These are phyloP conservation scores for Reinhardtius hippoglossoides DNA, from an alignment of 2,113 vertebrate species.

Conservation along the genomic window DNA sequence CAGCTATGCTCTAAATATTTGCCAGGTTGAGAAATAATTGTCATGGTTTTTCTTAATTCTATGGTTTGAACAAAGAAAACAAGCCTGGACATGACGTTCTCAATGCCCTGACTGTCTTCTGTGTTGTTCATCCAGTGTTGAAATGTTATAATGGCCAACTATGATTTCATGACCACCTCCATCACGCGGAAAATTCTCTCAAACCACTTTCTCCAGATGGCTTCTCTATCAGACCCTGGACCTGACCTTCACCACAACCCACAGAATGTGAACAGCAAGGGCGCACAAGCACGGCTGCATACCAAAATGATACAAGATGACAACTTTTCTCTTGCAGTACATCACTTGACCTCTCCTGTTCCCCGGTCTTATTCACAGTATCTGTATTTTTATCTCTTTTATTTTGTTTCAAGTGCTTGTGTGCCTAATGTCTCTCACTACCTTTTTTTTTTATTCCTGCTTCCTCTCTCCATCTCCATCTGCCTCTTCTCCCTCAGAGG, in stretches of 20 bases:
- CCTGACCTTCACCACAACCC: slow-evolving; percentile 21
- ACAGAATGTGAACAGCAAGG: slow-evolving; percentile 2
- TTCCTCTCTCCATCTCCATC: not conserved
- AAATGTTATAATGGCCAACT: too few species aligned
- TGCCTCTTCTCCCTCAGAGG: slow-evolving; percentile 25
- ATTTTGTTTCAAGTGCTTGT: not conserved
- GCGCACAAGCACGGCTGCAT: not conserved
- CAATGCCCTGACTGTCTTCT: not conserved
- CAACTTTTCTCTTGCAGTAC: slow-evolving; percentile 14
- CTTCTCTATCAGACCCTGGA: slow-evolving; percentile 3
- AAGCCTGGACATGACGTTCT: not conserved
- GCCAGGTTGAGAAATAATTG: too few species aligned
- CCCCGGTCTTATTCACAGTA: not conserved
- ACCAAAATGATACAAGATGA: not conserved
- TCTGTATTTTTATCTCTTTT: not conserved
- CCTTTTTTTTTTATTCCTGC: slow-evolving; percentile 1
- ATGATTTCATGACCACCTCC: not conserved
- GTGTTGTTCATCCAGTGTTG: not conserved
- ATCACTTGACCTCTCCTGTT: slow-evolving; percentile 22
- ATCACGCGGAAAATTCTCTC: not conserved
- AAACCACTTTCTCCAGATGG: not conserved
- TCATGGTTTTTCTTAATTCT: not conserved
- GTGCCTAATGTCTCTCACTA: slow-evolving; percentile 1
- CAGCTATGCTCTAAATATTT: too few species aligned
- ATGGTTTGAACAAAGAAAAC: not conserved